Evolutionary conservation across 2,888 invertebrate genomes (phyloP).

Genomic region (Crossocerus cetratus): DNA sequence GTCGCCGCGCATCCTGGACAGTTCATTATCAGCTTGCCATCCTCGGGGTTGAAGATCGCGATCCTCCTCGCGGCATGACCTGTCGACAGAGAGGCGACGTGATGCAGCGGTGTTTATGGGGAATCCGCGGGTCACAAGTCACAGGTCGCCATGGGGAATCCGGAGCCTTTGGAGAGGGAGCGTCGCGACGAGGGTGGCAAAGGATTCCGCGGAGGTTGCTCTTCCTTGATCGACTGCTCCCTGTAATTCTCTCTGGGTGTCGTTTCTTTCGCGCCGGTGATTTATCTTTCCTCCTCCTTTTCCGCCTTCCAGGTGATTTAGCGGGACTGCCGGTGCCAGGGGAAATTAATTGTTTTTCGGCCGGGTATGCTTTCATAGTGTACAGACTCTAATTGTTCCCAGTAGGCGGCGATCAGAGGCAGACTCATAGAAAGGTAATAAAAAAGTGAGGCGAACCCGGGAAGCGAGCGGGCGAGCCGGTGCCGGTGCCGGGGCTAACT

Average conservation of each 20-base stretch:
- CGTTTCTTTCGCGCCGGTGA: background rate
- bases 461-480: too few relatives aligned
- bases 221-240: background rate
- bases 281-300: conserved; percentile 3
- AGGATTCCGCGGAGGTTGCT: background rate
- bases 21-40: conserved; percentile 81
- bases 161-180: too few relatives aligned
- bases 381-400: background rate
- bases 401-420: background rate
- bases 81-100: conserved; percentile 71
- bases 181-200: too few relatives aligned
- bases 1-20: conserved; percentile 85
- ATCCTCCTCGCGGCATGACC: conserved; percentile 85
- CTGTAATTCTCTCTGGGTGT: background rate
- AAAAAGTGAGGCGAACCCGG: background rate
- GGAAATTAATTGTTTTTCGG: background rate
- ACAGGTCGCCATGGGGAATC: too few relatives aligned
- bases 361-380: background rate
- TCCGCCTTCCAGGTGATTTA: background rate
- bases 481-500: too few relatives aligned
- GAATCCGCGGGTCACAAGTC: too few relatives aligned
- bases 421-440: background rate
- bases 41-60: conserved; percentile 83
- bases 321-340: background rate
- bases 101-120: background rate